These are phyloP conservation scores for Anastatus disparis DNA, from an alignment of 1,140 invertebrate species.

Conservation along the genomic window DNA sequence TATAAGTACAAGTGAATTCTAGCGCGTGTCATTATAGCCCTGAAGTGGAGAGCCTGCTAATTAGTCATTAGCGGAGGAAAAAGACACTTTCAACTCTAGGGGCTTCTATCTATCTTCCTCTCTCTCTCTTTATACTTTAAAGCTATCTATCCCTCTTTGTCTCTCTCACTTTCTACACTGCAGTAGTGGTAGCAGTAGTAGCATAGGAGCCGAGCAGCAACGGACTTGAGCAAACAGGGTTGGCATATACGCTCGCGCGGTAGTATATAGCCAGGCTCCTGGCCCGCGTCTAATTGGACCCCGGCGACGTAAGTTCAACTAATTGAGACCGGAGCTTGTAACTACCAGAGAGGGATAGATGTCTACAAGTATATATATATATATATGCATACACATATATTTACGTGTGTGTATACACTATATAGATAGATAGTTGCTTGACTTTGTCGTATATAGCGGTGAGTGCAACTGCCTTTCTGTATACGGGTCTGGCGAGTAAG, in stretches of 20 bases:
- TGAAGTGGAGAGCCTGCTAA: constrained; percentile 64
- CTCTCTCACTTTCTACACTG: background rate
- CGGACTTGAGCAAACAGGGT: constrained; percentile 66
- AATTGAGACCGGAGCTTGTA: constrained; percentile 66
- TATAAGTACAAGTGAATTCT: too few species aligned
- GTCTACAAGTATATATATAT: too few species aligned
- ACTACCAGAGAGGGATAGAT: constrained; percentile 49
- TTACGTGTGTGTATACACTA: too few species aligned
- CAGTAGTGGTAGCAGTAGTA: too few species aligned
- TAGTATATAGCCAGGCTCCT: constrained; percentile 58
- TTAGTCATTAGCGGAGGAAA: constrained; percentile 68
- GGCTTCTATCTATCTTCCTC: background rate
- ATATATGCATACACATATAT: too few species aligned
- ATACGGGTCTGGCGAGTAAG: too few species aligned
- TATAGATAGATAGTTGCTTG: too few species aligned
- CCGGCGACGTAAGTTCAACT: constrained; percentile 67
- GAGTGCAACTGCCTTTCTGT: too few species aligned
- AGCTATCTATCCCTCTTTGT: constrained; percentile 50
- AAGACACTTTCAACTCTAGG: constrained; percentile 58
- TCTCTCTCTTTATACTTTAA: background rate
- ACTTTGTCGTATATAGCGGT: too few species aligned
- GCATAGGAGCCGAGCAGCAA: background rate
- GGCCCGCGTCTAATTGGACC: constrained; percentile 68
- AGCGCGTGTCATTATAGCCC: constrained; percentile 63
- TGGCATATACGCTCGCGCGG: constrained; percentile 22